Base-by-base conservation (phyloP, 2,888 invertebrate species). In the Habroteleia sp. region DNA sequence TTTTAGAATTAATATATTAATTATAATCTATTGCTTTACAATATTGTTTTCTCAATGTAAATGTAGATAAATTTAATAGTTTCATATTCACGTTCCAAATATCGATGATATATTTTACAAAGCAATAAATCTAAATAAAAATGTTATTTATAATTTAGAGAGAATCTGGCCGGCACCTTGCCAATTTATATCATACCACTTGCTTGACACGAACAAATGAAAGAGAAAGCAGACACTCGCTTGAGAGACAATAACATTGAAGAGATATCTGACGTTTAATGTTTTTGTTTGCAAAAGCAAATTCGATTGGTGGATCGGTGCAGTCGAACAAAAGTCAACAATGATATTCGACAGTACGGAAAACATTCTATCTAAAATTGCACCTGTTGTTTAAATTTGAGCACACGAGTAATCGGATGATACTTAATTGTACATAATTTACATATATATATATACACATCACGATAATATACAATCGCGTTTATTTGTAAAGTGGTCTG, bases 111-210 rank as follows among this genome's bases (percentile, higher is more conserved):
- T n/a, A n/a, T n/a, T n/a, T n/a, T n/a, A n/a, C n/a, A n/a, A n/a
- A n/a, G n/a, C n/a, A 60, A 14, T 65, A 50, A 56, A 8, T 16
- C 11, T 11, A 33, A 58, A 58, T 20, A 42, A 20, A n/a, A 17
- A 13, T 33, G 7, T 33, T n/a, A 27, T 3, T 48, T 60, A 54
- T 50, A 48, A 56, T 83, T 80, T 75, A 84, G 84, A 84, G 20
- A 80, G 35, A 27, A 80, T 83, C 52, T 84, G 84, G 84, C 84
- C 84, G 56, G 73, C 82, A 31, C 79, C 81, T 8, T 77, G 72
- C 48, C 80, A 83, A 25, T 78, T 80, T 35, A 79, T 81, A 71
- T 76, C 81, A 13, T 71, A 68, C 41, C 69, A 79, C 17, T 76
- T 63, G 8, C 77, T 78, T 56, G 75, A 71, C 29, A 23, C 31